Evolutionary conservation across 2,797 vertebrate genomes (phyloP).

Genomic region (Poeciliopsis gracilis): DNA sequence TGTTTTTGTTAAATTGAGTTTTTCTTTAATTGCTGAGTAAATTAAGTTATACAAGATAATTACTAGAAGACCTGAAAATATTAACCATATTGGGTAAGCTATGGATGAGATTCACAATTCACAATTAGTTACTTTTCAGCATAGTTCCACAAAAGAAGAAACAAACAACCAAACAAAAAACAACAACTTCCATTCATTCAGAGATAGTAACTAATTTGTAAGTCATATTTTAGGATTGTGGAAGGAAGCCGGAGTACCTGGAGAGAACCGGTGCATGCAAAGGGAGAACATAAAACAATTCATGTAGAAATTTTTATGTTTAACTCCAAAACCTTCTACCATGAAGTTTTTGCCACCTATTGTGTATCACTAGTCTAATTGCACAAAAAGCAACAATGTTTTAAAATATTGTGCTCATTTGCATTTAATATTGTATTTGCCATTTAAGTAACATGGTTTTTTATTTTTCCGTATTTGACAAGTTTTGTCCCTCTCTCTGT

Average conservation of each 20-base stretch:
- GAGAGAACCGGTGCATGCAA: background rate
- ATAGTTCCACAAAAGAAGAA: background rate
- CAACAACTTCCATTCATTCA: background rate
- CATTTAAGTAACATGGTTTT: background rate
- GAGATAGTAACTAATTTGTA: background rate
- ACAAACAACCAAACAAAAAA: too few species aligned
- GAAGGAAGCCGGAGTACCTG: background rate
- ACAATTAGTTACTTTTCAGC: background rate
- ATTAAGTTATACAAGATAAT: background rate
- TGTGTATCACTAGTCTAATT: too few species aligned
- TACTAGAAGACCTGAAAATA: background rate
- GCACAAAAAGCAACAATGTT: background rate
- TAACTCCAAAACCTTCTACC: background rate
- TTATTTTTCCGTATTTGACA: background rate
- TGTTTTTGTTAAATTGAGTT: background rate
- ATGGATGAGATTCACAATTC: background rate
- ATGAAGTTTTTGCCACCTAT: too few species aligned
- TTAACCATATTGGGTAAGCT: background rate
- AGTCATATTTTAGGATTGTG: background rate
- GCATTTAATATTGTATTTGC: background rate
- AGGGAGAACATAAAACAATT: background rate
- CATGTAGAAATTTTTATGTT: background rate
- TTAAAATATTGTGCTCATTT: background rate
- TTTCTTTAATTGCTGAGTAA: background rate
- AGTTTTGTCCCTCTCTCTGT: background rate